A percentile compares a stretch with the other conserved stretches of the same genome.
Evolutionary conservation across 2,113 vertebrate species (phyloP).

Genomic region (Pandion haliaetus): DNA sequence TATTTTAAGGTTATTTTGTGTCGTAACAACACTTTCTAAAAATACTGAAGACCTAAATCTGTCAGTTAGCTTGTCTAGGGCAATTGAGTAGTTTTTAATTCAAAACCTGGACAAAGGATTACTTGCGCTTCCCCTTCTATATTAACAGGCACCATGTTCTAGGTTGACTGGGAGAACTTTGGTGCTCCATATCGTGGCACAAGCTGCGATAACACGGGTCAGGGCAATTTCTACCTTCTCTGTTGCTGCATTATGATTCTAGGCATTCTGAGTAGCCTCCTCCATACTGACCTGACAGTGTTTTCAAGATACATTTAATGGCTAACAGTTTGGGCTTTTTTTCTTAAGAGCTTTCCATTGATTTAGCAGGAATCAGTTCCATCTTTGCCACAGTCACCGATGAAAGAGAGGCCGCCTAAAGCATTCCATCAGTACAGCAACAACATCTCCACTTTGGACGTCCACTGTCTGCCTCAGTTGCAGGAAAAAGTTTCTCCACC

Average conservation of each 20-base stretch:
- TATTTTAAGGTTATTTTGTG: neutral
- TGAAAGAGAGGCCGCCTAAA: conserved; percentile 77
- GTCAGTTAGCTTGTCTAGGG: neutral
- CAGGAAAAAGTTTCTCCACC: conserved; percentile 80
- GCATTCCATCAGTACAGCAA: conserved; percentile 88
- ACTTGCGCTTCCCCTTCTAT: neutral
- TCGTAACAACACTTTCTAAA: neutral
- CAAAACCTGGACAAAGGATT: neutral
- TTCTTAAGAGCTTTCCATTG: neutral
- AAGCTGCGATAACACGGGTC: neutral
- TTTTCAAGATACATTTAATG: neutral
- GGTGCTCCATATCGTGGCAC: neutral
- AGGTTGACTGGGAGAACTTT: neutral
- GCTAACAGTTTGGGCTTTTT: neutral
- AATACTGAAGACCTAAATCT: neutral
- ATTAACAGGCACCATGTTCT: neutral
- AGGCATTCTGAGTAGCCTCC: neutral
- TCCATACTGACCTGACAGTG: neutral
- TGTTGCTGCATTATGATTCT: neutral
- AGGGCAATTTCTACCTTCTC: neutral
- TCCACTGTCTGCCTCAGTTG: conserved; percentile 86
- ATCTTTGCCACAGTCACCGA: conserved; percentile 72
- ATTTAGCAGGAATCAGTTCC: conserved; percentile 73
- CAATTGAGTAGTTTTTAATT: neutral
- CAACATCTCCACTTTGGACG: conserved; percentile 88